Evolutionary conservation across 2,888 invertebrate species (phyloP), one percentile per base, ranked within the genome.

Genomic region (Agrotis exclamationis): DNA sequence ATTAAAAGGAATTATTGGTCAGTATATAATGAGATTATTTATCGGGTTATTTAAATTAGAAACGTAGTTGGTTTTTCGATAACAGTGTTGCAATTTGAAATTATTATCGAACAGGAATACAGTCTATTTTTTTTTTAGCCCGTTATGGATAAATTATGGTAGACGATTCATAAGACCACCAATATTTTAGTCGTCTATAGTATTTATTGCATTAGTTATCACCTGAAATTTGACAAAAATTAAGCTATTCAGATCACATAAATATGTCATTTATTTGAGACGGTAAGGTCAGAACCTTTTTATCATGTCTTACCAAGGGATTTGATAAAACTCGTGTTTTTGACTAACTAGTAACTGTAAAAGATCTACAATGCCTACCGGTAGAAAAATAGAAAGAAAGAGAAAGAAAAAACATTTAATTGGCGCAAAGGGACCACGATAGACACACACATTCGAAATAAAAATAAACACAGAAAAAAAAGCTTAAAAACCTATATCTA

Each of bases 1-100:
- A 89, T 89, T 91, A 89, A 78, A 74, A 84, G 82, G 85, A 90
- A 84, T 86, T 89, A 90, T 87, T 80, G 85, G 83, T 82, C 44
- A 74, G 64, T 85, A 73, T 77, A 84, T 87, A 87, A 76, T 79
- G 79, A 80, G 80, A 85, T 84, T 84, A 84, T 85, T 84, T 85
- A 85, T 84, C 54, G 71, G 76, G 77, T 79, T 85, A 84, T 84
- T 85, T 79, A 85, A 83, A 84, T 84, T 60, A 69, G 74, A 48
- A 56, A 63, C 58, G 44, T 68, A 68, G 66, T 59, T 70, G 69
- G 67, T 71, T 80, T 71, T 79, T 51, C 66, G 66, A 73, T 84
- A 72, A 69, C 66, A 71, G 70, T 84, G 76, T 66, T 69, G 76
- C 78, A 68, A 80, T 83, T 70, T 83, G 63, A 85, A 84, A 81